Evolutionary conservation across 1,140 invertebrate genomes (phyloP).

Genomic region (Gonatopus flavifemur): DNA sequence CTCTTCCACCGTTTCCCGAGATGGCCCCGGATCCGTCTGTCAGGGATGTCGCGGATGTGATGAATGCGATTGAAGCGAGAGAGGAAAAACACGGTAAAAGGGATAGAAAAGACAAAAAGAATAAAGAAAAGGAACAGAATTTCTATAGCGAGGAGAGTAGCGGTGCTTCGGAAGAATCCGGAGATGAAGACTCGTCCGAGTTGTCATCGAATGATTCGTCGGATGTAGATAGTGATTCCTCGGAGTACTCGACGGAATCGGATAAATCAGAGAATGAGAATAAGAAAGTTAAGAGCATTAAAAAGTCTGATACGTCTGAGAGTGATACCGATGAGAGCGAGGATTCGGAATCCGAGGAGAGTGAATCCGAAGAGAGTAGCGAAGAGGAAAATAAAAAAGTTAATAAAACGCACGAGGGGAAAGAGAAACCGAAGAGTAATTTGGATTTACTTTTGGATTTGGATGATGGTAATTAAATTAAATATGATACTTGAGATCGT

Average conservation of each 20-base stretch:
- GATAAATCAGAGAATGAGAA: slow-evolving; percentile 41
- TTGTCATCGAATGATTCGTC: slow-evolving; percentile 40
- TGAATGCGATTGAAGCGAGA: slow-evolving; percentile 23
- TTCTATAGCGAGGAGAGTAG: slow-evolving; percentile 51
- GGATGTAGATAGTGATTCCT: slow-evolving; percentile 45
- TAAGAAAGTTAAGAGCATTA: slow-evolving; percentile 28
- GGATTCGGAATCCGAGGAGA: slow-evolving; percentile 44
- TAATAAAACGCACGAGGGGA: slow-evolving; percentile 28
- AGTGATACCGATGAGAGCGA: slow-evolving; percentile 51
- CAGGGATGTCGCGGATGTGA: slow-evolving; percentile 68
- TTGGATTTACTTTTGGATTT: slow-evolving; percentile 84
- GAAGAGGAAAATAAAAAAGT: slow-evolving; percentile 20
- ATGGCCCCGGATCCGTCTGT: slow-evolving; percentile 75
- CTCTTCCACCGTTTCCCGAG: slow-evolving; percentile 84
- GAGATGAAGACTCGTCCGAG: slow-evolving; percentile 39
- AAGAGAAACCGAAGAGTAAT: slow-evolving; percentile 62
- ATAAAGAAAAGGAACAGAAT: slow-evolving; percentile 38
- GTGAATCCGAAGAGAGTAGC: slow-evolving; percentile 34
- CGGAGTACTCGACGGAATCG: slow-evolving; percentile 41
- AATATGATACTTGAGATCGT: slow-evolving; percentile 10
- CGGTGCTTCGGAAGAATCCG: slow-evolving; percentile 40
- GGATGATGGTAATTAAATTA: slow-evolving; percentile 65
- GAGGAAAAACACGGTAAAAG: slow-evolving; percentile 33
- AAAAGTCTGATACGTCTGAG: slow-evolving; percentile 38
- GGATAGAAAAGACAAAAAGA: slow-evolving; percentile 48